A percentile compares a stretch with the other conserved stretches of the same genome.
These are phyloP conservation scores for Gadopsis marmoratus DNA, from an alignment of 2,797 vertebrate genomes.

Conservation along the genomic window DNA sequence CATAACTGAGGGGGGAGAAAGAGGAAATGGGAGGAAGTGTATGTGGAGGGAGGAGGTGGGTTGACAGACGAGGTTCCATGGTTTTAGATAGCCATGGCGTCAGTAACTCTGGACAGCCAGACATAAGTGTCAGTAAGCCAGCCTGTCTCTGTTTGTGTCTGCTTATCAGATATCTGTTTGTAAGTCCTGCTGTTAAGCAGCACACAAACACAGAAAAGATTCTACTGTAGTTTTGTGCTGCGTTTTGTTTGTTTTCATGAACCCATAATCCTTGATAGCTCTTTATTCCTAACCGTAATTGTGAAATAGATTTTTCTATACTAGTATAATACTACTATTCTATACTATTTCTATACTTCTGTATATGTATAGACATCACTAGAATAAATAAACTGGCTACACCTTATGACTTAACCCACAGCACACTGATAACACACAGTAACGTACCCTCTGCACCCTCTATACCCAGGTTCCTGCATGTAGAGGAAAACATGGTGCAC, in stretches of 20 bases:
- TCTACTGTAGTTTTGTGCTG: constrained; percentile 6
- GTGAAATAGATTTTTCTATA: too few relatives aligned
- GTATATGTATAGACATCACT: constrained; percentile 42
- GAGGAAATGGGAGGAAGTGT: constrained; percentile 56
- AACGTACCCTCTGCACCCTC: background rate
- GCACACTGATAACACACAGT: background rate
- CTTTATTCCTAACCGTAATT: constrained; percentile 30
- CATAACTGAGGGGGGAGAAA: constrained; percentile 22
- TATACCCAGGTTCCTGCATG: background rate
- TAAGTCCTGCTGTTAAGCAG: constrained; percentile 33
- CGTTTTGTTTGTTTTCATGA: constrained; percentile 21
- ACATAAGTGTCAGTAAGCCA: constrained; percentile 47
- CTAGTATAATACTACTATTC: too few relatives aligned
- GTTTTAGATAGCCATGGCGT: constrained; percentile 75
- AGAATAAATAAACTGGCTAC: constrained; percentile 11
- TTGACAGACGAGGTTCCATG: constrained; percentile 47
- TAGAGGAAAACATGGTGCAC: constrained; percentile 3
- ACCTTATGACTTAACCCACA: background rate
- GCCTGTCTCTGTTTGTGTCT: constrained; percentile 60
- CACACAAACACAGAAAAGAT: constrained; percentile 26
- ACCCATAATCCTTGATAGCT: constrained; percentile 20
- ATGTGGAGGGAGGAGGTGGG: constrained; percentile 19
- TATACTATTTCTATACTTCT: too few relatives aligned
- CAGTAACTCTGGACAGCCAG: constrained; percentile 58
- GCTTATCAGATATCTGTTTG: constrained; percentile 54